Base-by-base conservation (phyloP, 2,888 invertebrate genomes). In the Nemoura dubitans region DNA sequence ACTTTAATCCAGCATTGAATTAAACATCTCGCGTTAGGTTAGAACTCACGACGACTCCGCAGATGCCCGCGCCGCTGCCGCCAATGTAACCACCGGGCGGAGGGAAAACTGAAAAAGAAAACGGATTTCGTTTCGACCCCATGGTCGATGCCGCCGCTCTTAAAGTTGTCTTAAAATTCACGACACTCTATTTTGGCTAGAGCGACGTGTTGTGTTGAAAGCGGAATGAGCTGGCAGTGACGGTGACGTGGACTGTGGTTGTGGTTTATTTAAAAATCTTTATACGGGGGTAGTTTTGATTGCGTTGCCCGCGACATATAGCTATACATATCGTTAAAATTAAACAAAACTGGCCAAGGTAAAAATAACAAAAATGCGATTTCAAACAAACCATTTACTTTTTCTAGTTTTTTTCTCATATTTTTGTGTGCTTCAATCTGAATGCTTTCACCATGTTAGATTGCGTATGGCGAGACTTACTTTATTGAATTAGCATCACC, bases 1-100 rank as follows among this genome's bases (percentile, higher is more conserved):
- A 87, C 87, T 87, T 83, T 86, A 87, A 87, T 87, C 87, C 83
- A 29, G 76, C 83, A 83, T 86, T 86, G 87, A 85, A 87, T 87
- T 83, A 83, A 85, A 86, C 87, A 87, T 86, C 77, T 36, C 29
- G 36, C 25, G 59, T 30, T 83, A 86, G 36, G 21, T n/a, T 30
- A 86, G 76, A 86, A 83, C 83, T 25, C 83, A 42, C 86, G 76
- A 14, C 59, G 59, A 59, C 21, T 59, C 21, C 59, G 59, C 59
- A 59, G 59, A 59, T 59, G 59, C 59, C 59, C 59, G 6, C 59
- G 21, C 59, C 59, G 59, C 59, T 14, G 59, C 59, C 59, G 21
- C 59, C 59, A 59, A 10, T 59, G 59, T 59, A 59, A 59, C 16
- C 59, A 59, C 1, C 21, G 59, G 59, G 14, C 59, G 59, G 14